Evolutionary conservation across 2,797 vertebrate species (phyloP).

Genomic region (Gallinago solitaria): DNA sequence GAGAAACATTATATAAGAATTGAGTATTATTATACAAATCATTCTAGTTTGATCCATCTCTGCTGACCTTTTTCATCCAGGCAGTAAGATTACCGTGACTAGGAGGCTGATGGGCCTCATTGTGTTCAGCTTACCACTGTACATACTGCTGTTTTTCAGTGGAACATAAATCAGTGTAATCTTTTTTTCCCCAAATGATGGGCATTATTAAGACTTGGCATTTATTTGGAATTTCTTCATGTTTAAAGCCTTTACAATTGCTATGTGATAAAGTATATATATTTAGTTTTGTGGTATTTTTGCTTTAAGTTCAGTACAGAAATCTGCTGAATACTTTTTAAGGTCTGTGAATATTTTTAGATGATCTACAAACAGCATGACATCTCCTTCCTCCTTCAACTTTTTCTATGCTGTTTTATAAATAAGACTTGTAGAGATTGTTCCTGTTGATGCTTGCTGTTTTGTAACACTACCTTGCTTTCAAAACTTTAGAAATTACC

Average conservation of each 20-base stretch:
- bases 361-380: background rate
- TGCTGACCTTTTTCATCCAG: slow-evolving; percentile 42
- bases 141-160: background rate
- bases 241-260: background rate
- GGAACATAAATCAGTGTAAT: background rate
- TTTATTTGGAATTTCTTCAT: background rate
- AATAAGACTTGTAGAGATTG: background rate
- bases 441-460: background rate
- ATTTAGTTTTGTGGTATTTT: background rate
- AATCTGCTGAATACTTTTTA: background rate
- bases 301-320: background rate
- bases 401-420: background rate
- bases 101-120: slow-evolving; percentile 49
- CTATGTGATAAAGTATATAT: background rate
- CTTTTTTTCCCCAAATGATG: background rate
- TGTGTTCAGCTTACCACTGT: slow-evolving; percentile 29
- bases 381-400: background rate
- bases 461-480: background rate
- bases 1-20: slow-evolving; percentile 22
- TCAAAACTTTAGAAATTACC: background rate
- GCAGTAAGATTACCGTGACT: slow-evolving; percentile 28
- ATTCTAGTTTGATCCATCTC: slow-evolving; percentile 10
- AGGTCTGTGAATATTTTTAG: background rate
- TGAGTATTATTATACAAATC: slow-evolving; percentile 44
- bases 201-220: background rate